Conservation (phyloP, 2,888 invertebrate species). For the Dermolepida albohirtum region DNA sequence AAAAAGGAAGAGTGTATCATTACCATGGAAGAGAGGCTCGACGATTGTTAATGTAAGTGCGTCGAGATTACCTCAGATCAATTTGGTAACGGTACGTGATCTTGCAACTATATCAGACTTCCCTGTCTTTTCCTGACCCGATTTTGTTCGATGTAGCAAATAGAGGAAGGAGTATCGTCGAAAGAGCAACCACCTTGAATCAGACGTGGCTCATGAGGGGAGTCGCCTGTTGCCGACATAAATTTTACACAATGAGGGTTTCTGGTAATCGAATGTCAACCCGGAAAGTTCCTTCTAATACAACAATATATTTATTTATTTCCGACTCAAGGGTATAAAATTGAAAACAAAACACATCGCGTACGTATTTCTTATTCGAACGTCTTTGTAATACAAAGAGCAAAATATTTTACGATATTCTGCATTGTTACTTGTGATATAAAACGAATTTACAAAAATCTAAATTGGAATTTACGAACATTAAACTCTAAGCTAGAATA, state of each 20-base stretch:
- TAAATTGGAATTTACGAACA: too few relatives aligned
- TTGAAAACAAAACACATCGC: constrained; percentile 14
- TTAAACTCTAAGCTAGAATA: too few relatives aligned
- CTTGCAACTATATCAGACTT: constrained; percentile 31
- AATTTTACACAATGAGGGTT: constrained; percentile 34
- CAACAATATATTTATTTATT: constrained; percentile 34
- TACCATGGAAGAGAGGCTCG: constrained; percentile 1
- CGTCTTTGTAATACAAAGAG: constrained; percentile 12
- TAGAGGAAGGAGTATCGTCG: constrained; percentile 4
- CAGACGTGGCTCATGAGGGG: constrained; percentile 6
- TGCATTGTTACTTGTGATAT: too few relatives aligned
- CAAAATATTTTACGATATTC: not conserved
- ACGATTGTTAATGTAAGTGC: constrained; percentile 33
- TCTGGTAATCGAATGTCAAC: constrained; percentile 38
- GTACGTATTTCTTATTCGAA: not conserved
- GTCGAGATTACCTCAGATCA: constrained; percentile 30
- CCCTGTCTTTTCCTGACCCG: constrained; percentile 15
- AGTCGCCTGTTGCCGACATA: constrained; percentile 28
- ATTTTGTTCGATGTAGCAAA: constrained; percentile 29
- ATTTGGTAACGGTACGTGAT: constrained; percentile 33
- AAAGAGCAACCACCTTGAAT: not conserved
- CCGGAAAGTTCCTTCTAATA: constrained; percentile 11
- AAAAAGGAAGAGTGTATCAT: constrained; percentile 11
- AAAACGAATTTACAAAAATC: too few relatives aligned
- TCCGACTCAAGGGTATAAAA: constrained; percentile 17